These are phyloP conservation scores for Agrotis ipsilon DNA, from an alignment of 2,888 invertebrate genomes.

Conservation along the genomic window DNA sequence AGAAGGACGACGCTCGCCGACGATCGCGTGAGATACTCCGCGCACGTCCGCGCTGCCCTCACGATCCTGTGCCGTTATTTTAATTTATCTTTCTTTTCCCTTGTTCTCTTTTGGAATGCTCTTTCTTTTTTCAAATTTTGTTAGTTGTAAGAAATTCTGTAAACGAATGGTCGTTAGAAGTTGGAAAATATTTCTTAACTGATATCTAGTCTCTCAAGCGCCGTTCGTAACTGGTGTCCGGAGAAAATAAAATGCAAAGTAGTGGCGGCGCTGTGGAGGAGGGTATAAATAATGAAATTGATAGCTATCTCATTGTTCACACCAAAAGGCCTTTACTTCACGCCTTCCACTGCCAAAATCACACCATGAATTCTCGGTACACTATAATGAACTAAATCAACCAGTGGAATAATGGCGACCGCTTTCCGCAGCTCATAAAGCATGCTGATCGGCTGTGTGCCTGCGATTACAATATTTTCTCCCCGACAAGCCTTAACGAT, in stretches of 20 bases:
- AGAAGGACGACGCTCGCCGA: slow-evolving; percentile 73
- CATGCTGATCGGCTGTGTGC: slow-evolving; percentile 71
- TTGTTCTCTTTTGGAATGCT: slow-evolving; percentile 59
- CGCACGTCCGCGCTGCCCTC: slow-evolving; percentile 80
- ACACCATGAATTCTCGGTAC: slow-evolving; percentile 73
- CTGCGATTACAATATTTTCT: slow-evolving; percentile 87
- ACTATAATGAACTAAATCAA: slow-evolving; percentile 77
- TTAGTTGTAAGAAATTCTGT: slow-evolving; percentile 55
- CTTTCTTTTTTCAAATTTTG: slow-evolving; percentile 49
- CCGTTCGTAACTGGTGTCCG: slow-evolving; percentile 2
- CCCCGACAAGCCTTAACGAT: slow-evolving; percentile 86
- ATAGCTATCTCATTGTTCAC: slow-evolving; percentile 54
- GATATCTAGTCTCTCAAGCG: slow-evolving; percentile 14
- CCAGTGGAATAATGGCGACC: slow-evolving; percentile 75
- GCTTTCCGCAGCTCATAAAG: slow-evolving; percentile 85
- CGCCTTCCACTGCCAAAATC: slow-evolving; percentile 64
- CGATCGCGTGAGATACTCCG: slow-evolving; percentile 85
- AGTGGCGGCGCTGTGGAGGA: slow-evolving; percentile 25
- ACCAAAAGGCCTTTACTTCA: slow-evolving; percentile 47
- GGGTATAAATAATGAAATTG: slow-evolving; percentile 46
- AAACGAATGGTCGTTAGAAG: slow-evolving; percentile 41
- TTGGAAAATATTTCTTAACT: slow-evolving; percentile 45
- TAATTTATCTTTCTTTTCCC: slow-evolving; percentile 72
- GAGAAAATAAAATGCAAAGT: slow-evolving; percentile 44
- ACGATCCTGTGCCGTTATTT: slow-evolving; percentile 75